These are phyloP conservation scores for Polyommatus icarus DNA, from an alignment of 2,888 invertebrate genomes.

Conservation along the genomic window DNA sequence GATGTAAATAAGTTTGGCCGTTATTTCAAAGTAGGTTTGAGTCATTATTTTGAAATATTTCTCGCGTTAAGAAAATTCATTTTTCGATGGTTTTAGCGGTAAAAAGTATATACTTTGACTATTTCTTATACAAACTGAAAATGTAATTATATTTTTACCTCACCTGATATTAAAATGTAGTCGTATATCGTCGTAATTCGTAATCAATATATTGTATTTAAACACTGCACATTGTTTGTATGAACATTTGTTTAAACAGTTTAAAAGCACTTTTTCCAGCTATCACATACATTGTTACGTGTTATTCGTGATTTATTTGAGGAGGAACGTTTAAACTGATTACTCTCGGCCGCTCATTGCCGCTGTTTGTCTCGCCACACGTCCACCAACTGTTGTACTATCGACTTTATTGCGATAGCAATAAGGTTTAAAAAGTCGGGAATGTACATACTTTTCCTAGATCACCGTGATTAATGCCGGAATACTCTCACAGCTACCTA, in stretches of 20 bases:
- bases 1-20: not conserved
- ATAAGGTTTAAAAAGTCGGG: constrained; percentile 4
- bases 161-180: too few species aligned
- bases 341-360: constrained; percentile 48
- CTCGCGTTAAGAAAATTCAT: too few species aligned
- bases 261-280: constrained; percentile 7
- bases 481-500: not conserved
- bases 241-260: not conserved
- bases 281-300: constrained; percentile 59
- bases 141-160: too few species aligned
- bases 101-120: too few species aligned
- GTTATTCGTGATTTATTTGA: constrained; percentile 68
- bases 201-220: too few species aligned
- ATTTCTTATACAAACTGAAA: too few species aligned
- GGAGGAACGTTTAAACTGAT: constrained; percentile 62
- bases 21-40: not conserved
- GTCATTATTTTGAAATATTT: too few species aligned
- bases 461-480: constrained; percentile 20
- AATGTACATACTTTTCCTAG: constrained; percentile 21
- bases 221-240: not conserved
- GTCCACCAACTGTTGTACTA: not conserved
- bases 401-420: not conserved
- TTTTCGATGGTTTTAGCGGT: too few species aligned
- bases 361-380: constrained; percentile 36
- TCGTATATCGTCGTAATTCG: too few species aligned